Base-by-base conservation (phyloP, 2,888 invertebrate genomes). In the Lamproptera curius region DNA sequence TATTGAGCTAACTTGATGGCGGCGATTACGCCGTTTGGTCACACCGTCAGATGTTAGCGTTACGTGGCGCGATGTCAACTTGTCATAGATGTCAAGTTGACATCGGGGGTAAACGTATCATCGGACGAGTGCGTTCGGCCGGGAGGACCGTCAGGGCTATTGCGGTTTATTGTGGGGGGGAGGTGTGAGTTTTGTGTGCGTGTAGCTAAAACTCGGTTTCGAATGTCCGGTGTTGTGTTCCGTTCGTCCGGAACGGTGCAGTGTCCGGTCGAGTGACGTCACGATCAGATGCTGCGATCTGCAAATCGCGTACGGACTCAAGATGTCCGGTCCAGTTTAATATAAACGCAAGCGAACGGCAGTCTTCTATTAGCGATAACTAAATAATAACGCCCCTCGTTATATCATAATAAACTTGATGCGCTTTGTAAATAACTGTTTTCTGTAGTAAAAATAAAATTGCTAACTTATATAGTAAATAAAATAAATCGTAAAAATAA, bases 1-100 rank as follows among this genome's bases (percentile, higher is more conserved):
- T 83, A 76, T 82, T 76, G 78, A 75, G 67, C 85, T 85, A 86
- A 78, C 81, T 71, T 60, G 63, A 57, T 60, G 81, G 83, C 85
- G 84, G 85, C 85, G 82, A 70, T 67, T 0, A 13, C 31, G 37
- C 44, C 61, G 71, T 71, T 62, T 65, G 56, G 31, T n/a, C n/a
- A 31, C 31, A 6, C 20, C 11, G 31, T 31, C 31, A n/a, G 31
- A 10, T 10, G 31, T 31, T 31, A 31, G 13, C 31, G 31, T 11
- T 13, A 13, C 31, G 31, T 5, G 11, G 54, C 51, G 62, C 41
- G 50, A 62, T 63, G 57, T 68, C 67, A 63, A 67, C 65, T 66
- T 61, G 4, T 11, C 31, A 31, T 31, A n/a, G 58, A 68, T 55
- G 57, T 62, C 63, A 67, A 62, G 11, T 31, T 31, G 2, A 31